phyloP scores from a whole-genome alignment of 1,140 invertebrate species.

The Temnothorax nylanderi region DNA sequence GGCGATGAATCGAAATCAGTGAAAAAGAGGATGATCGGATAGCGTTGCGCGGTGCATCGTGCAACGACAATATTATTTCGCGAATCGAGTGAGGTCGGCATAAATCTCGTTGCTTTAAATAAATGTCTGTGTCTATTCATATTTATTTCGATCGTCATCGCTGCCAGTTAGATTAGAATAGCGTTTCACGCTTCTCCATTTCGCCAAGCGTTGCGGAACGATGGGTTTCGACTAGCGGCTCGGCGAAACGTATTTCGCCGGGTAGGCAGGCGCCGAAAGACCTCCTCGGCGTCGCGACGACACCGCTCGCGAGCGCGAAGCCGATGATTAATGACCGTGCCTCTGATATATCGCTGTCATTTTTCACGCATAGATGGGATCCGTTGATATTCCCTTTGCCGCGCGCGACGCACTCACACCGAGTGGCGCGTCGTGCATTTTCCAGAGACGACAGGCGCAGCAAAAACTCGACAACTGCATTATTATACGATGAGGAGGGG shows the following conservation, averaged over 20 bases:
- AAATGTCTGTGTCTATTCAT: neutral
- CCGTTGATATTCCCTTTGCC: conserved; percentile 73
- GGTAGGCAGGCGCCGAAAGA: conserved; percentile 66
- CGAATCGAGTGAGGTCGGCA: neutral
- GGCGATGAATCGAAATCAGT: neutral
- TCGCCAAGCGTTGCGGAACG: conserved; percentile 2
- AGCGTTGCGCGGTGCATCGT: neutral
- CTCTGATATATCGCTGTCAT: conserved; percentile 79
- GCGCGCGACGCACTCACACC: conserved; percentile 8
- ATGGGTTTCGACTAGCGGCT: conserved; percentile 48
- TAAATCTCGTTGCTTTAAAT: conserved; percentile 19
- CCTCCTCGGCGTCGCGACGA: conserved; percentile 71
- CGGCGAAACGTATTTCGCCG: conserved; percentile 72
- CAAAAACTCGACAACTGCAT: conserved; percentile 70
- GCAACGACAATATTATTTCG: conserved; percentile 2
- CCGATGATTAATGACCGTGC: conserved; percentile 78
- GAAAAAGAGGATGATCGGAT: neutral
- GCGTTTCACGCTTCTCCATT: conserved; percentile 17
- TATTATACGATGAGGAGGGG: conserved; percentile 42
- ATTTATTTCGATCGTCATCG: conserved; percentile 10
- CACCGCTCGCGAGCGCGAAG: conserved; percentile 53
- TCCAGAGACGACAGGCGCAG: conserved; percentile 1
- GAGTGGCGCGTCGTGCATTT: conserved; percentile 15
- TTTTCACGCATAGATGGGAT: conserved; percentile 81
- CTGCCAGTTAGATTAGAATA: neutral